Evolutionary conservation across 37 sponge, comb jelly and placozoan genomes (phyloP).

Genomic region (Geodia barretti): DNA sequence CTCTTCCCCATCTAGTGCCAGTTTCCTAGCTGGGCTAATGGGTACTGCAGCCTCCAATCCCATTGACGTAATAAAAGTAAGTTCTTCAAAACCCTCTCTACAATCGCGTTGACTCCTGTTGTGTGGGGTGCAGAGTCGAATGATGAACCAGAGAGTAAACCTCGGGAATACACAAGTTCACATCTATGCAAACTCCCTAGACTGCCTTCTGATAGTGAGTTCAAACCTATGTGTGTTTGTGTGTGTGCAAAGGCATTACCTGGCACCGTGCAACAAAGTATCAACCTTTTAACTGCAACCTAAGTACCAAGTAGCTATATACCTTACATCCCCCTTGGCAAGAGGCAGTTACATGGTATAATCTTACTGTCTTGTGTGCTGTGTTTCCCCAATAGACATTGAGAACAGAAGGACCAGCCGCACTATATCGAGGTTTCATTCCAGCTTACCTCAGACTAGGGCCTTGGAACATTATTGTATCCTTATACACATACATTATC

Average conservation of each 20-base stretch:
- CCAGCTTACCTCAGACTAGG: constrained; percentile 89
- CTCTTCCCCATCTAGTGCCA: constrained; percentile 18
- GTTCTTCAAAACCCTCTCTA: no score
- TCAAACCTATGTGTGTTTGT: background rate
- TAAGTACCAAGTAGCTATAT: background rate
- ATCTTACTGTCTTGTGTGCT: background rate
- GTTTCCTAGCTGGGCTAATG: constrained; percentile 76
- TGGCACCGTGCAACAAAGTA: no score
- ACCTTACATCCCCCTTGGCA: background rate
- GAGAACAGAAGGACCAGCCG: constrained; percentile 85
- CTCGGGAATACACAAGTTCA: constrained; percentile 1
- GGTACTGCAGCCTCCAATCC: constrained; percentile 81
- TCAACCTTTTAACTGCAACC: no score
- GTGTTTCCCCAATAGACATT: background rate
- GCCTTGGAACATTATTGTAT: constrained; percentile 96
- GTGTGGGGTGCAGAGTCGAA: constrained; percentile 61
- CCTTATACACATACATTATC: constrained; percentile 22
- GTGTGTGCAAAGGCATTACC: no score
- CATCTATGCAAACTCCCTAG: constrained; percentile 64
- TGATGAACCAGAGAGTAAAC: constrained; percentile 84
- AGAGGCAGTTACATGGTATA: no score
- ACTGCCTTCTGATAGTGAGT: constrained; percentile 79
- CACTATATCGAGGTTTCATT: constrained; percentile 91
- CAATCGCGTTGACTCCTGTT: background rate
- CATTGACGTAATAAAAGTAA: constrained; percentile 87